Base-by-base conservation (phyloP, 2,113 vertebrate species). In the Suricata suricatta region DNA sequence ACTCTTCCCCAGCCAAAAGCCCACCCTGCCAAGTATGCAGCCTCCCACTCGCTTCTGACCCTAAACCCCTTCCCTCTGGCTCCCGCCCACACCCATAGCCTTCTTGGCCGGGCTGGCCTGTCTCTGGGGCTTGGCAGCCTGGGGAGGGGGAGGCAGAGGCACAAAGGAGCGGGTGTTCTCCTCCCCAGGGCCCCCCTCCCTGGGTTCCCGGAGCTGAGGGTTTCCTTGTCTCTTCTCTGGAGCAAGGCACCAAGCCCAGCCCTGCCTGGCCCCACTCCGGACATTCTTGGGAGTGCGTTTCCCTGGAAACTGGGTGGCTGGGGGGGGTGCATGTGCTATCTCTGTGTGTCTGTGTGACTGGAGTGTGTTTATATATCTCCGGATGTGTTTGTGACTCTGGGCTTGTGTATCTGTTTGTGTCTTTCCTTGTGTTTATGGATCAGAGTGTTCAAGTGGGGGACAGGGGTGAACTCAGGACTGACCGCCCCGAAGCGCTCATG, bases 271-370 rank as follows among this genome's bases (percentile, higher is more conserved):
- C 96, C 84, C 94, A 86, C 96, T 98, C 97, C 96, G 97, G 98
- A 98, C 98, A 98, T 98, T 98, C 98, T 98, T 98, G 90, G 88
- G 97, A 98, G 97, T 96, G 54, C 54, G 96, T 98, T 97, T 98
- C 98, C 98, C 95, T 98, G 97, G 98, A 93, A 96, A 98, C 98
- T 91, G 97, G 95, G 96, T 96, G 97, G 96, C 95, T 96, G 21
- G 15, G 90, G 94, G 29, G 3, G 54, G 96, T 94, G 69, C 90
- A 33, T 82, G 88, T 92, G 96, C 93, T 97, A 80, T 96, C 97
- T 96, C 93, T 93, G 86, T 96, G 90, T 93, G 90, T 95, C 96
- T 98, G 47, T 87, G 82, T 89, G 54, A 93, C 93, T 89, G 81
- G 90, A 95, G 88, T 96, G 72, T 98, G 98, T 98, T 98, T 98